A percentile compares a stretch with the other conserved stretches of the same genome.
Evolutionary conservation across 2,113 vertebrate species (phyloP).

Genomic region (Microcebus lehilahytsara): DNA sequence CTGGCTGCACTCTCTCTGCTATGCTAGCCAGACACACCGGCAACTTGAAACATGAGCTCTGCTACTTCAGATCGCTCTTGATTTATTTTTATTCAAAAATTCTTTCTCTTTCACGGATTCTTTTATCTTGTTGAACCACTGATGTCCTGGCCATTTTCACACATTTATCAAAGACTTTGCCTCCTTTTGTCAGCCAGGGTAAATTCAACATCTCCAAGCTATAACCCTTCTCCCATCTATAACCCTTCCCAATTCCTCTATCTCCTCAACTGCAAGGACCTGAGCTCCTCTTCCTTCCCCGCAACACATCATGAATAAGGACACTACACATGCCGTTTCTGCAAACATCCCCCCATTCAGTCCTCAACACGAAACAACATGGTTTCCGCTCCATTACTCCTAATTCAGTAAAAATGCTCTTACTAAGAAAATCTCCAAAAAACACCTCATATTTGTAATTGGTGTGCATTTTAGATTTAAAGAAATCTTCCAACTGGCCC

Average conservation of each 20-base stretch:
- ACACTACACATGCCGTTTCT: neutral
- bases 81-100: too few relatives aligned
- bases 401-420: neutral
- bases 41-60: too few relatives aligned
- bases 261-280: neutral
- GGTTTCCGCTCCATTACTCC: neutral
- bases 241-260: neutral
- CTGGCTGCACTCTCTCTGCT: accelerated
- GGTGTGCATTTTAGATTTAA: neutral
- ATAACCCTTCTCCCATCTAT: neutral
- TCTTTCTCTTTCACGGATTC: too few relatives aligned
- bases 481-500: neutral
- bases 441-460: neutral
- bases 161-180: too few relatives aligned
- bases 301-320: neutral
- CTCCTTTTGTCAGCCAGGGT: neutral
- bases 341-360: neutral
- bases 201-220: neutral
- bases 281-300: neutral
- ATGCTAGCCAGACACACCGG: too few relatives aligned
- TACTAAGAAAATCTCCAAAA: neutral
- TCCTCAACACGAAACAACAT: neutral
- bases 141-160: too few relatives aligned
- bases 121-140: too few relatives aligned
- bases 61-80: too few relatives aligned